Percentiles rank a stretch among this genome's conserved stretches.
These are phyloP conservation scores for Verasper variegatus DNA, from an alignment of 2,113 vertebrate species.

Conservation along the genomic window DNA sequence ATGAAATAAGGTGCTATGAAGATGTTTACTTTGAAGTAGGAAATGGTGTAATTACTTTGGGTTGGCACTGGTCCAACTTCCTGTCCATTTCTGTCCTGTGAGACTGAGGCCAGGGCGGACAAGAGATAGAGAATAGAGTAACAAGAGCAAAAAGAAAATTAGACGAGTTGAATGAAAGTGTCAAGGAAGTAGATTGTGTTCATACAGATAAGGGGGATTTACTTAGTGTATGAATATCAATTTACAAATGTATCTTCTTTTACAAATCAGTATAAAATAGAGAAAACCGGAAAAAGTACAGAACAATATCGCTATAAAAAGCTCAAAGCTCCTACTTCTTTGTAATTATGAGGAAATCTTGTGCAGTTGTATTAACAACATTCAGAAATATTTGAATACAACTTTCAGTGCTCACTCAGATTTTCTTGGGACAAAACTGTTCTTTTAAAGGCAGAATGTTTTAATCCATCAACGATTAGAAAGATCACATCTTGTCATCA, in stretches of 20 bases:
- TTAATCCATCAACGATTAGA: not conserved
- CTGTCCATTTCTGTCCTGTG: conserved; percentile 87
- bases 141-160: not conserved
- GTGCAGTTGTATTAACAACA: not conserved
- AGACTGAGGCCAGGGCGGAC: conserved; percentile 78
- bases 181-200: not conserved
- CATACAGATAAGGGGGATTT: too few relatives aligned
- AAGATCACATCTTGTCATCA: not conserved
- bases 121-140: conserved; percentile 4
- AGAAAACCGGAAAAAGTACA: not conserved
- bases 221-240: too few relatives aligned
- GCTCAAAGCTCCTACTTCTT: not conserved
- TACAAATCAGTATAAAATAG: not conserved
- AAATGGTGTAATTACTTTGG: conserved; percentile 81
- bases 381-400: not conserved
- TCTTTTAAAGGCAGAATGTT: not conserved
- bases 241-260: too few relatives aligned
- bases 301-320: not conserved
- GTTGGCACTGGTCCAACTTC: conserved; percentile 80
- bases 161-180: not conserved
- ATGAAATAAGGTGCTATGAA: not conserved
- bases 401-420: not conserved
- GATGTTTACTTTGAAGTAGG: not conserved
- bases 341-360: not conserved
- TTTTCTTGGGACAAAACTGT: not conserved